Evolutionary conservation across 2,888 invertebrate species (phyloP), one percentile per base, ranked within the genome.

Genomic region (Disparrhopalites patrizii): DNA sequence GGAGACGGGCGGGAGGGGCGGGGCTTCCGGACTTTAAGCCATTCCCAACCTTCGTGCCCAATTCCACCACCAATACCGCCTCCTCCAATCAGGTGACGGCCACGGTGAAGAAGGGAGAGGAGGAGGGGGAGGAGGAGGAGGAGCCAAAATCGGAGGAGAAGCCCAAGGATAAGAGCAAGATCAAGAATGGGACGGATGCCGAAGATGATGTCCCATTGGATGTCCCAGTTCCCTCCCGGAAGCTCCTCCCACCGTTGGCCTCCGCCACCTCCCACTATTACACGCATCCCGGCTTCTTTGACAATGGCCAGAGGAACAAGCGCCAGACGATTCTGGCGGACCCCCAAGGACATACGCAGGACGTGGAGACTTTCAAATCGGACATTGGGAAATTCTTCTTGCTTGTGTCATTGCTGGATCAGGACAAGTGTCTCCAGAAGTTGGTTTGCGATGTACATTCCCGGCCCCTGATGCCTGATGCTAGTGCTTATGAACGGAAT

Each of bases 391-490:
- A 70, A 43, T 74, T 74, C 58, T 74, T 74, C 57, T 65, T 71
- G 25, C 61, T 74, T 5, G 68, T 74, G 2, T 69, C 70, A 10
- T 66, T 70, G 10, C 60, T 74, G 36, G 74, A 74, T 54, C 71
- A 74, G 52, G 72, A 74, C 54, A 69, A 67, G 30, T 74, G 74
- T 47, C 50, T 74, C 30, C 71, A 71, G 56, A 74, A 74, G 65
- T 57, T 74, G 33, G 71, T 74, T 15, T 74, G 74, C 65, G 74
- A 74, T 65, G 73, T 73, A 8, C 73, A 73, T 54, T 66, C 73
- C 1, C 70, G 67, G 54, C 55, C 65, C 27, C 63, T 62, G 28
- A 70, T 68, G 23, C 57, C 28, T 25, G 38, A 43, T 7, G 33
- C 70, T 36, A 71, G 65, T 7, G 54, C 68, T 25, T 73, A 73